Conservation (phyloP, 1,140 invertebrate species). For the Conopomorpha cramerella region DNA sequence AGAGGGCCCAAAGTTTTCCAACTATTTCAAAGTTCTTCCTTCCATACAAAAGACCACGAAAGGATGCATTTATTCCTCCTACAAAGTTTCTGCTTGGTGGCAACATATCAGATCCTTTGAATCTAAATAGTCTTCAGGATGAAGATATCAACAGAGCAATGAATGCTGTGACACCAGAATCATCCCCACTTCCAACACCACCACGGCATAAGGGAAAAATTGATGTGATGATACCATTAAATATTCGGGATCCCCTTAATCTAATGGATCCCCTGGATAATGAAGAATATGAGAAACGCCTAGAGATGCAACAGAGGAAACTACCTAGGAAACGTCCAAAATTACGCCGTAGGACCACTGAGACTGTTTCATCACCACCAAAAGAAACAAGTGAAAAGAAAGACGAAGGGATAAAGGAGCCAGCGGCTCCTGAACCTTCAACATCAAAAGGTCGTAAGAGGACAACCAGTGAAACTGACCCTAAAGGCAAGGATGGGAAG, state of each 20-base stretch:
- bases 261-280: conserved; percentile 80
- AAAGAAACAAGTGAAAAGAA: conserved; percentile 22
- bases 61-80: conserved; percentile 77
- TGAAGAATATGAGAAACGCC: conserved; percentile 77
- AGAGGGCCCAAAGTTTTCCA: conserved; percentile 50
- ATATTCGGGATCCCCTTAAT: conserved; percentile 90
- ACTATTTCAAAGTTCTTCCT: conserved; percentile 64
- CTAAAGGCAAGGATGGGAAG: conserved; percentile 55
- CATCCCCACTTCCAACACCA: conserved; percentile 86
- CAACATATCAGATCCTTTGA: conserved; percentile 93
- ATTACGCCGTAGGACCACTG: conserved; percentile 64
- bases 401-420: conserved; percentile 33
- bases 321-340: conserved; percentile 63
- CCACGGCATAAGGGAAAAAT: conserved; percentile 80
- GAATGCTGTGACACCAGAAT: conserved; percentile 86
- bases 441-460: conserved; percentile 41
- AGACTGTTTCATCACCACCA: conserved; percentile 46
- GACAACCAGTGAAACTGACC: conserved; percentile 52
- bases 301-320: conserved; percentile 67
- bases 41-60: conserved; percentile 71
- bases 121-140: conserved; percentile 89
- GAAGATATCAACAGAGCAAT: conserved; percentile 84
- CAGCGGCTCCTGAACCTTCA: conserved; percentile 35
- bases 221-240: conserved; percentile 90
- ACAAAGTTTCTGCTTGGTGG: conserved; percentile 94